Evolutionary conservation across 2,113 vertebrate genomes (phyloP).

Genomic region (Platanista minor): DNA sequence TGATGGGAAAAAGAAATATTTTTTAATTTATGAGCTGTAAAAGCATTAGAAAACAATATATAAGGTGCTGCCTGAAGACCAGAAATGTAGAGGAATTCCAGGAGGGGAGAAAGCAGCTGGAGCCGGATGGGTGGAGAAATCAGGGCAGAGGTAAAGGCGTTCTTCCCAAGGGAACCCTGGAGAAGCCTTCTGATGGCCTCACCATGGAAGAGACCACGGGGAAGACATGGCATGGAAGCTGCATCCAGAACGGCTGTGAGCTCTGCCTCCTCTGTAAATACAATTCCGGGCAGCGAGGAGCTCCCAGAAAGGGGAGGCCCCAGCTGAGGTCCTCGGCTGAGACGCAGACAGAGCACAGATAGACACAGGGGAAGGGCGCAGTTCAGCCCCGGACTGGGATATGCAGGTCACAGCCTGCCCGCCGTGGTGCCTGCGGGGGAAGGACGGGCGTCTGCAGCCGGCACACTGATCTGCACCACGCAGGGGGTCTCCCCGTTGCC

Average conservation of each 20-base stretch:
- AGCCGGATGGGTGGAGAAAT: not conserved
- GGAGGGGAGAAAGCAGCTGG: not conserved
- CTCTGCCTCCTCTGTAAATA: not conserved
- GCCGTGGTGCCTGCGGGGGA: fast-evolving
- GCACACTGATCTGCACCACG: fast-evolving
- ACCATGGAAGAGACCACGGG: no score
- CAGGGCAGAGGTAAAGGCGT: not conserved
- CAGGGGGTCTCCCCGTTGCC: not conserved
- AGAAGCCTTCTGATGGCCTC: not conserved
- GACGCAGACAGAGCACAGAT: not conserved
- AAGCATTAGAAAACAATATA: not conserved
- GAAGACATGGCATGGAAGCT: not conserved
- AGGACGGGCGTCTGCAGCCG: fast-evolving
- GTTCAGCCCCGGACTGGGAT: not conserved
- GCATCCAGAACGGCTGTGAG: not conserved
- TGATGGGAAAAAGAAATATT: not conserved
- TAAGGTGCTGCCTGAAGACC: not conserved
- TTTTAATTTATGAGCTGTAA: not conserved
- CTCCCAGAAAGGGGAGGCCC: not conserved
- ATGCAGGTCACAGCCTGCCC: not conserved
- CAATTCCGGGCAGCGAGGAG: not conserved
- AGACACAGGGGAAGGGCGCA: not conserved
- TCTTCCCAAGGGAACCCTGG: not conserved
- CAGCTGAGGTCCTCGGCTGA: not conserved
- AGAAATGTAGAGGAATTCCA: not conserved